Conservation (phyloP, 1,140 invertebrate genomes). For the Callitettix versicolor region DNA sequence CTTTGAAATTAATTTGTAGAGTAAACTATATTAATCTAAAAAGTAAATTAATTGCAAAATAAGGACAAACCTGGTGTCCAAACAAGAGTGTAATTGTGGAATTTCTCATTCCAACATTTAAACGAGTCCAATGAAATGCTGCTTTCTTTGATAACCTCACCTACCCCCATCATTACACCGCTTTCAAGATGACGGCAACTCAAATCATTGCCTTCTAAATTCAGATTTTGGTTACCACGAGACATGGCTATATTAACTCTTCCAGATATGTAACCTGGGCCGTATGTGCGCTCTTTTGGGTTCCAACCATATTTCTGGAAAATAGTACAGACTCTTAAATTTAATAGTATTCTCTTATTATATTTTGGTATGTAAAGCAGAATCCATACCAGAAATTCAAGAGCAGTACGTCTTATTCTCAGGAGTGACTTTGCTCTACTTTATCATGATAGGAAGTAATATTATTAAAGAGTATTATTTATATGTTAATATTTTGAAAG, state of each 20-base stretch:
- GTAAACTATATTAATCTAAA: too few species aligned
- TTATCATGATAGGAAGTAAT: too few species aligned
- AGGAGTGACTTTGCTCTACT: too few species aligned
- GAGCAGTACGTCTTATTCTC: too few species aligned
- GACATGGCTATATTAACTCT: conserved; percentile 19
- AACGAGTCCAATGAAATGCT: background rate
- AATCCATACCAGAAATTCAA: too few species aligned
- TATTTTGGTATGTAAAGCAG: too few species aligned
- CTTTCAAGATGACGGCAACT: conserved; percentile 5
- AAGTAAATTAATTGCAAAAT: too few species aligned
- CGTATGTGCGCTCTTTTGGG: conserved; percentile 22
- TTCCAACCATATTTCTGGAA: conserved; percentile 22
- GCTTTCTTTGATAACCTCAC: background rate
- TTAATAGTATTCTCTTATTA: too few species aligned
- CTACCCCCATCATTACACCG: conserved; percentile 7
- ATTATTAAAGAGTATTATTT: too few species aligned
- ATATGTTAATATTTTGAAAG: too few species aligned
- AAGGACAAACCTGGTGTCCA: conserved; percentile 31
- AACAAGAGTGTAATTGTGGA: conserved; percentile 31
- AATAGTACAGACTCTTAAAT: too few species aligned
- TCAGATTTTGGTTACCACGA: conserved; percentile 17
- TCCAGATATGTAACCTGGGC: conserved; percentile 20
- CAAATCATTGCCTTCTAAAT: conserved; percentile 6
- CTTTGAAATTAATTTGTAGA: too few species aligned
- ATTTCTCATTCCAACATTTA: conserved; percentile 21